Percentiles rank a stretch among this genome's conserved stretches.
These are phyloP conservation scores for Drosophila quinaria DNA, from an alignment of 2,888 invertebrate species.

Conservation along the genomic window DNA sequence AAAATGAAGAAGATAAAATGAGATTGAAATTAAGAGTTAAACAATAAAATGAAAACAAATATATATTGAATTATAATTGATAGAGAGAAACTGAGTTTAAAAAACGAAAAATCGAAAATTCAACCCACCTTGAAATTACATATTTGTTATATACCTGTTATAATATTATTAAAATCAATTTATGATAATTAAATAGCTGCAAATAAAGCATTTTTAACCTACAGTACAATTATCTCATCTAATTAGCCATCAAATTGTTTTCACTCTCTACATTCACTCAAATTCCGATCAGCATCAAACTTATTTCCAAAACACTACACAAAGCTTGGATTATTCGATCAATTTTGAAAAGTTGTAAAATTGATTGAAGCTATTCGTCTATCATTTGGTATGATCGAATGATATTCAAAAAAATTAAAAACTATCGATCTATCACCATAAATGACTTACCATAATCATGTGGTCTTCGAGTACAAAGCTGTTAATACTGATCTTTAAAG, in stretches of 20 bases:
- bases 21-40: slow-evolving; percentile 56
- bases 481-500: no score
- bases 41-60: slow-evolving; percentile 26
- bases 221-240: slow-evolving; percentile 4
- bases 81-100: slow-evolving; percentile 75
- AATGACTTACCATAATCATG: no score
- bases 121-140: slow-evolving; percentile 85
- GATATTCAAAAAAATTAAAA: no score
- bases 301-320: no score
- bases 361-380: no score
- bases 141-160: slow-evolving; percentile 85
- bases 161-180: slow-evolving; percentile 76
- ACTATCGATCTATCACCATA: no score
- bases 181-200: slow-evolving; percentile 74
- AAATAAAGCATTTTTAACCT: slow-evolving; percentile 75
- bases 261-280: background rate
- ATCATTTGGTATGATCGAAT: no score
- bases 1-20: slow-evolving; percentile 8
- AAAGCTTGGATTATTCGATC: no score
- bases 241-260: background rate
- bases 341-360: no score
- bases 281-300: no score
- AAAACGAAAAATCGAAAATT: slow-evolving; percentile 83
- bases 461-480: no score
- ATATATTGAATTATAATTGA: slow-evolving; percentile 54